Conservation (phyloP, 1,140 invertebrate genomes). For the Euura saliciscinereae region DNA sequence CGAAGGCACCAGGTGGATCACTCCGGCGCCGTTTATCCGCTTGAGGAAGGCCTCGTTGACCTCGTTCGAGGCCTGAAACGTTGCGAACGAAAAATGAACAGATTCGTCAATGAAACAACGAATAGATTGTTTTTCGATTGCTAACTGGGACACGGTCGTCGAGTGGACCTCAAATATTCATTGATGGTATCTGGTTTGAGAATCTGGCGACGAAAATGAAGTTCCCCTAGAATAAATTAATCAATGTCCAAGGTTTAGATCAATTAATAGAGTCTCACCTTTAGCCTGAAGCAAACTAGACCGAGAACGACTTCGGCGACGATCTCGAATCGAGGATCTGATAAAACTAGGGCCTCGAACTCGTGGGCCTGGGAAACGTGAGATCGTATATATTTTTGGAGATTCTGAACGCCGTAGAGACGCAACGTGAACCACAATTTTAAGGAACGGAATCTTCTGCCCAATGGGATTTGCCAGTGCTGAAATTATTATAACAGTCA, state of each 20-base stretch:
- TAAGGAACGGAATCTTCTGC: constrained; percentile 90
- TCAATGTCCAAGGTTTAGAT: constrained; percentile 8
- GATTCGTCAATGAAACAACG: neutral
- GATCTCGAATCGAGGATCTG: constrained; percentile 85
- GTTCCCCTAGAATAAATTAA: constrained; percentile 1
- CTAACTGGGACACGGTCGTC: no score
- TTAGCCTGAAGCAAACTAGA: constrained; percentile 92
- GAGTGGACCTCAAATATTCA: no score
- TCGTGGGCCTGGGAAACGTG: constrained; percentile 80
- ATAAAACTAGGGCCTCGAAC: constrained; percentile 74
- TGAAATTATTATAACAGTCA: constrained; percentile 45
- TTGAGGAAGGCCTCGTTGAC: constrained; percentile 84
- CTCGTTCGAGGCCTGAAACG: constrained; percentile 75
- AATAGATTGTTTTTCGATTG: no score
- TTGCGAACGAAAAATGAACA: neutral
- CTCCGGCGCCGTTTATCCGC: constrained; percentile 87
- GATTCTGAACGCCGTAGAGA: constrained; percentile 85
- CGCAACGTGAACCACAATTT: constrained; percentile 98
- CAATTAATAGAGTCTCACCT: constrained; percentile 61
- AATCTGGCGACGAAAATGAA: neutral
- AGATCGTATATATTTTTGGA: constrained; percentile 87
- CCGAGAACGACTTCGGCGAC: constrained; percentile 87
- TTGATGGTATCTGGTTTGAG: neutral
- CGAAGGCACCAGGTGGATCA: constrained; percentile 94
- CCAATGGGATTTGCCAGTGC: constrained; percentile 98